phyloP scores from a whole-genome alignment of 2,797 vertebrate species.

The Anas flavirostris region DNA sequence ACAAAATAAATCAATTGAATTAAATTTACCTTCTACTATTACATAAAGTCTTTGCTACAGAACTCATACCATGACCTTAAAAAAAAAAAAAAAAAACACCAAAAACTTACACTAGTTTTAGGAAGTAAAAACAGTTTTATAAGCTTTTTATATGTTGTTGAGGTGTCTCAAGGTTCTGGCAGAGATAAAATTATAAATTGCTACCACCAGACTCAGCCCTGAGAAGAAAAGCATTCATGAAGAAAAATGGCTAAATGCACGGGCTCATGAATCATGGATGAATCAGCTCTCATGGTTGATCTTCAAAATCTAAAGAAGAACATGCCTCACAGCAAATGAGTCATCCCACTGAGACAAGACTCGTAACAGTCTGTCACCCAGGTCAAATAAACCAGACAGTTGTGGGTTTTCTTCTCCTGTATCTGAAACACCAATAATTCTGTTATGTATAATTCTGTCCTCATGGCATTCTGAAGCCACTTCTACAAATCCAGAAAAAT shows the following conservation, averaged over 20 bases:
- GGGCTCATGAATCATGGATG: slow-evolving; percentile 57
- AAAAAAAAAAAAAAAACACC: too few relatives aligned
- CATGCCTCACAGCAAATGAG: slow-evolving; percentile 29
- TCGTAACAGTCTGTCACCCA: neutral
- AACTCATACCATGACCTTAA: neutral
- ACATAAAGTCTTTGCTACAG: neutral
- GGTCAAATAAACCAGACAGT: neutral
- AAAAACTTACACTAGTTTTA: neutral
- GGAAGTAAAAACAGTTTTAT: neutral
- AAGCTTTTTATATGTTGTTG: neutral
- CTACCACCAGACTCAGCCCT: neutral
- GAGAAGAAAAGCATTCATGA: slow-evolving; percentile 39
- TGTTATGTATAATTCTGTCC: neutral
- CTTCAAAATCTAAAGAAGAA: slow-evolving; percentile 37
- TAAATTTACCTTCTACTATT: neutral
- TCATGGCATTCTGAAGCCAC: neutral
- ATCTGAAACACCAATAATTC: neutral
- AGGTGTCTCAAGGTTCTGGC: neutral
- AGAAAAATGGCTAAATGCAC: slow-evolving; percentile 49
- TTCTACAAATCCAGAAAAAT: neutral
- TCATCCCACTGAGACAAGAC: slow-evolving; percentile 3
- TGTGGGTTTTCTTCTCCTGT: neutral
- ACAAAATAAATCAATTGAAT: neutral
- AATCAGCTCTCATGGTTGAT: slow-evolving; percentile 38
- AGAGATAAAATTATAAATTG: slow-evolving; percentile 35